Conservation (phyloP, 2,888 invertebrate genomes). For the Phalera bucephala region DNA sequence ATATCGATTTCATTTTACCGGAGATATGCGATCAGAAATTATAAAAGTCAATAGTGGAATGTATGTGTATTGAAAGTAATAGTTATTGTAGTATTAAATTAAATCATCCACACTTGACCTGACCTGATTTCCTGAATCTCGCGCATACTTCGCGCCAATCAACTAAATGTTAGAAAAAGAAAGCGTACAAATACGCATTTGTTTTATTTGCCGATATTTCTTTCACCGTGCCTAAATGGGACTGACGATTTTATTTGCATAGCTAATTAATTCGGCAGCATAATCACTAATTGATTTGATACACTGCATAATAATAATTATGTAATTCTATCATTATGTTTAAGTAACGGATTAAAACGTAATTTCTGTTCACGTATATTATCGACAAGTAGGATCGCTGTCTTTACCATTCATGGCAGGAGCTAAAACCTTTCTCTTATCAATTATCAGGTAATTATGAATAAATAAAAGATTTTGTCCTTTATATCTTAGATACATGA, state of each 20-base stretch:
- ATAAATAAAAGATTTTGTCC: no score
- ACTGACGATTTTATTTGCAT: constrained; percentile 16
- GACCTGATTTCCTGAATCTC: neutral
- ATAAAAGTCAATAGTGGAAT: no score
- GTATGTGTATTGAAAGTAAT: neutral
- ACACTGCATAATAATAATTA: constrained; percentile 16
- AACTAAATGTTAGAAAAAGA: constrained; percentile 13
- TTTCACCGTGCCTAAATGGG: constrained; percentile 19
- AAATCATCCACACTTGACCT: neutral
- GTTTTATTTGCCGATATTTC: constrained; percentile 29
- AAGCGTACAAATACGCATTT: constrained; percentile 31
- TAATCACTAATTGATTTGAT: constrained; percentile 14
- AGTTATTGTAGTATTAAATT: neutral
- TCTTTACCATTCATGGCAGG: no score
- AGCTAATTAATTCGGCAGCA: constrained; percentile 4
- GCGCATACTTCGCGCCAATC: neutral
- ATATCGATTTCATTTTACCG: no score
- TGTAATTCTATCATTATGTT: constrained; percentile 12
- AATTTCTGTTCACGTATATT: neutral
- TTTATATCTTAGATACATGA: no score
- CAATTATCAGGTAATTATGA: no score
- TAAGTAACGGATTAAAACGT: constrained; percentile 1
- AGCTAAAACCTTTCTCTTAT: no score
- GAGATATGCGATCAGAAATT: no score
- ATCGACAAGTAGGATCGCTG: no score